Percentiles rank a stretch among this genome's conserved stretches.
phyloP scores from a whole-genome alignment of 2,888 invertebrate species.

The Papilio demoleus region DNA sequence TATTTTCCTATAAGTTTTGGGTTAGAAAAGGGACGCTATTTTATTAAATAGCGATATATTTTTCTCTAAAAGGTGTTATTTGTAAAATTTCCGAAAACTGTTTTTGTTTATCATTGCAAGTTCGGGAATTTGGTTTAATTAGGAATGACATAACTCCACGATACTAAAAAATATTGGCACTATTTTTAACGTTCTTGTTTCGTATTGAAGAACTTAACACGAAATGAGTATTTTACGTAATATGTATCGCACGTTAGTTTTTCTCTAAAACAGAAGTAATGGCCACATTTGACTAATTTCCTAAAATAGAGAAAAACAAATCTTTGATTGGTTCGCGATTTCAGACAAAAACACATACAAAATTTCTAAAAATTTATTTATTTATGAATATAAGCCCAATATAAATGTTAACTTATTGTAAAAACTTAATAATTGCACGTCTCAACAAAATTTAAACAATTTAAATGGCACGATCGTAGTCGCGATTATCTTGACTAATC shows the following conservation, averaged over 20 bases:
- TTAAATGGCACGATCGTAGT: constrained; percentile 69
- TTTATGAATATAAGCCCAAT: constrained; percentile 48
- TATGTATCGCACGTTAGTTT: neutral
- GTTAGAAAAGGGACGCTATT: too few species aligned
- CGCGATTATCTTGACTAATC: constrained; percentile 85
- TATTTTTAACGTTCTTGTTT: neutral
- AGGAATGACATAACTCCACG: neutral
- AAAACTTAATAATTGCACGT: constrained; percentile 25
- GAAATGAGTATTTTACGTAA: constrained; percentile 10
- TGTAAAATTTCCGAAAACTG: neutral
- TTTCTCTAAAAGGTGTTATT: neutral
- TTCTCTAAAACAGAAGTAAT: constrained; percentile 42
- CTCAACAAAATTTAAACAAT: constrained; percentile 46
- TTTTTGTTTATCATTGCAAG: neutral
- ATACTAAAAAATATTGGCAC: neutral
- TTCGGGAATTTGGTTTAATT: neutral
- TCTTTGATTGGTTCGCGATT: constrained; percentile 66
- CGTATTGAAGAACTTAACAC: too few species aligned
- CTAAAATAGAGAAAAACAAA: constrained; percentile 67
- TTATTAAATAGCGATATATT: neutral
- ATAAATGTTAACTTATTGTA: constrained; percentile 27
- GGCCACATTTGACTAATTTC: constrained; percentile 50
- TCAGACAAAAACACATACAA: constrained; percentile 76
- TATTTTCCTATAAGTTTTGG: too few species aligned
- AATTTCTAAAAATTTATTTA: constrained; percentile 71